Evolutionary conservation across 92 coral and sea anemone genomes (phyloP), one percentile per base, ranked within the genome.

Genomic region (Chrysogorgia sp.): DNA sequence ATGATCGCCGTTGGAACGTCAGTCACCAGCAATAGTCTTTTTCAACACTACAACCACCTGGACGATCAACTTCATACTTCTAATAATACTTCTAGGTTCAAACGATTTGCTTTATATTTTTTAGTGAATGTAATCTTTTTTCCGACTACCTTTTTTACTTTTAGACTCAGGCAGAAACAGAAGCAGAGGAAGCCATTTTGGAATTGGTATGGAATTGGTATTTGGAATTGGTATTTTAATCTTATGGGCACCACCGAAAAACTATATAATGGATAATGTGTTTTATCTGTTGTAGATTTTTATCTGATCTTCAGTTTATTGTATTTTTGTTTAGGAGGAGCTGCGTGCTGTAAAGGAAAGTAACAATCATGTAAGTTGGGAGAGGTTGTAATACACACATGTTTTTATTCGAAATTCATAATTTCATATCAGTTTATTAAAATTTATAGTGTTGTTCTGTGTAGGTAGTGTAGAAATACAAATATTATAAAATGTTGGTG

Each of bases 171-270:
- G 96, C 96, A 0, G 92, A 90, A 71, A 68, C 63, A 28, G 96
- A 90, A 83, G 92, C 96, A 2, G 96, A 90, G 37, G 85, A 88
- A 49, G 96, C 96, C 8, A 81, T 88, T 52, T 76, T 90, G 21
- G 90, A 90, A 34, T 65, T 90, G 92, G 96, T 90, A 58, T 67
- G 96, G 76, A 7, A 30, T 22, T 26, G 31, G 12, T 1, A 1
- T 57, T 9, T 19, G 19, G 63, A 17, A 31, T 57, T 57, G 63
- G 2, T 17, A 56, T 15, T 1, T 15, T 49, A 28, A 53, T 53
- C 19, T 28, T 53, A 14, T 53, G 6, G 21, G 21, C 19, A 14
- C 1, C 21, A 22, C 15, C 15, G 21, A 17, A 6, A 19, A 9
- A 45, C 19, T 19, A 9, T 45, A n/a, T n/a, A 6, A 47, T 15